phyloP scores from a whole-genome alignment of 2,797 vertebrate genomes.

The Gallirallus australis region DNA sequence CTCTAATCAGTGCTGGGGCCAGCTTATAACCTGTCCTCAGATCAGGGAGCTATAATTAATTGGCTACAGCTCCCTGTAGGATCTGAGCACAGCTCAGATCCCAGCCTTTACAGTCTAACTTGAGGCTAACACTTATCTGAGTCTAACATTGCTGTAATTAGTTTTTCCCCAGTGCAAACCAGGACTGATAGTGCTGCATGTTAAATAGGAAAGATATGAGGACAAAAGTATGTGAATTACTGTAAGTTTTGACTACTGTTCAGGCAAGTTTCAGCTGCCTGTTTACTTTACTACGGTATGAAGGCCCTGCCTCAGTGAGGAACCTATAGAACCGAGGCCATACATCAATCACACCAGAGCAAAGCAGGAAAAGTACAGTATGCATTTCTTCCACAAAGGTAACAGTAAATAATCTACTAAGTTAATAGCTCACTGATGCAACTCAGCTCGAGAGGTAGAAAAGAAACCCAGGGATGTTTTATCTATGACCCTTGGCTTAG shows the following conservation, averaged over 20 bases:
- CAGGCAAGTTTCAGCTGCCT: background rate
- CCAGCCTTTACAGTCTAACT: background rate
- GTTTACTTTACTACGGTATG: background rate
- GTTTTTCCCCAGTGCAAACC: background rate
- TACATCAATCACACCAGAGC: conserved; percentile 4
- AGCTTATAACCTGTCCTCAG: background rate
- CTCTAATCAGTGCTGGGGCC: background rate
- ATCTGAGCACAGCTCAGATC: background rate
- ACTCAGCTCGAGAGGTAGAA: conserved; percentile 31
- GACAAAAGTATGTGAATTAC: background rate
- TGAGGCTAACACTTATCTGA: background rate
- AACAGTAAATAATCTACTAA: conserved; percentile 62
- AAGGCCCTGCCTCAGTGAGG: background rate
- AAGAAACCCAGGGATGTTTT: conserved; percentile 41
- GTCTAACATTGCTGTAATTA: background rate
- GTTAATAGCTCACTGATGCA: conserved; percentile 69
- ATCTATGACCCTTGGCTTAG: conserved; percentile 69
- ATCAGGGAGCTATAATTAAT: background rate
- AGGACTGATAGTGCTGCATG: background rate
- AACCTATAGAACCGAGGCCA: background rate
- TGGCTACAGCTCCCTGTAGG: background rate
- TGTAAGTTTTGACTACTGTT: background rate
- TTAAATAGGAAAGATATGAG: background rate
- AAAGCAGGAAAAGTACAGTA: conserved; percentile 36
- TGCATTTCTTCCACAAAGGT: conserved; percentile 41